Base-by-base conservation (phyloP, 2,797 vertebrate genomes). In the Aeoliscus strigatus region DNA sequence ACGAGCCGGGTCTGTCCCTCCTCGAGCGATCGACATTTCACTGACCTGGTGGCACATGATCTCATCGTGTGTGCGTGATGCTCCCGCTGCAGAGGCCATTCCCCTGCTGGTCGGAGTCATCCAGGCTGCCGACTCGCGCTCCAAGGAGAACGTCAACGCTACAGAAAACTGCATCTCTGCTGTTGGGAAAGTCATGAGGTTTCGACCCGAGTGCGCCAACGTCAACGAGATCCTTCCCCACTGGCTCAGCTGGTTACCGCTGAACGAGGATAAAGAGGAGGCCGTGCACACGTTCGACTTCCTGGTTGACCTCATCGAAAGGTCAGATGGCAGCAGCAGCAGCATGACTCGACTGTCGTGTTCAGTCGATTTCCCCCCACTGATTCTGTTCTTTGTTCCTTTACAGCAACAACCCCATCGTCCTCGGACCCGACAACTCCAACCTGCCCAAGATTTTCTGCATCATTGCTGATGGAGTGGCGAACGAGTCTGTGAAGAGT, bases 121-220 rank as follows among this genome's bases (percentile, higher is more conserved):
- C 79, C 96, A 97, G 63, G 90, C 92, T 8, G 68, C 90, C 1
- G 94, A 97, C 42, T 91, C 95, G 4, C 94, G 90, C 86, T 83
- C 87, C 69, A 99, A 98, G 89, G 95, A 97, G 66, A 99, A 97
- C 8, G 73, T 97, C 59, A 98, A 97, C 32, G 96, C 96, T n/a
- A 99, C 96, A 6, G 96, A 99, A 78, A 99, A 99, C 87, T 99
- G 96, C 84, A 93, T 99, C 80, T 99, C 96, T 0, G 96, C 96
- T 1, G 94, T 99, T 1, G 96, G 94, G 13, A 99, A 99, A 51
- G 92, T 99, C 24, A 94, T 93, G 91, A 90, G 95, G 60, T 98
- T 91, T 63, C 85, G 92, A 25, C 93, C 95, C 0, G 94, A 97
- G 79, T 98, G 96, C 29, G 83, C 94, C 28, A 95, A 90, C 9